These are phyloP conservation scores for Ceyx melanurus DNA, from an alignment of 2,113 vertebrate species.

Conservation along the genomic window DNA sequence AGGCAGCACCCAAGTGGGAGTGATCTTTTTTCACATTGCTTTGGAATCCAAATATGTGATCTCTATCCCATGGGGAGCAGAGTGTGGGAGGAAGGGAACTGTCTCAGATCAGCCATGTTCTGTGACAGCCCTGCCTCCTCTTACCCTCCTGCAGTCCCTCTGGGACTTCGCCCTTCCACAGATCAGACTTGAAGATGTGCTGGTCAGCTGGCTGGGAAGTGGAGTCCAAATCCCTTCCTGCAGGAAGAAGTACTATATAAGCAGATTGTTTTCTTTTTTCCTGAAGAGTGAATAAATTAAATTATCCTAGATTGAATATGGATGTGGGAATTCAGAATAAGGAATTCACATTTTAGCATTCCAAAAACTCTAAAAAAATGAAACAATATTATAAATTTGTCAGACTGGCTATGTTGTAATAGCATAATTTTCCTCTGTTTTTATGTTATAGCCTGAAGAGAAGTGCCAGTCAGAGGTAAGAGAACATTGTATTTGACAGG, in stretches of 20 bases:
- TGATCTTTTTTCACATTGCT: neutral
- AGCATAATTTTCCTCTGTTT: neutral
- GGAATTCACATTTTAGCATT: neutral
- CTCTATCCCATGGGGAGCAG: neutral
- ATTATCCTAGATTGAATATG: neutral
- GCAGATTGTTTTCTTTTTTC: neutral
- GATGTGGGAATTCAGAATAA: neutral
- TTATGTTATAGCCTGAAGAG: constrained; percentile 89
- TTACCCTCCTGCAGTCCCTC: neutral
- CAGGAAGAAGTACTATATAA: neutral
- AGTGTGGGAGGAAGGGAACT: neutral
- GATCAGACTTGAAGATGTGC: neutral
- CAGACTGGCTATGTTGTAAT: neutral
- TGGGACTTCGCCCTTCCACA: fast-evolving
- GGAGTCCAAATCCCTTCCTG: neutral
- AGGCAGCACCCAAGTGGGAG: neutral
- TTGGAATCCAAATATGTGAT: neutral
- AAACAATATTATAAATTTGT: neutral
- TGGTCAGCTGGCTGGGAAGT: neutral
- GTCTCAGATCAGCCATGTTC: neutral
- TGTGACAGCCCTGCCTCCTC: neutral
- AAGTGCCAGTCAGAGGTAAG: constrained; percentile 98
- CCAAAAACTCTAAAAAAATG: no score
- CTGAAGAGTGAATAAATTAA: neutral
- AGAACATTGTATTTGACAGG: neutral